Conservation (phyloP, 2,113 vertebrate species). For the Lepus timidus region DNA sequence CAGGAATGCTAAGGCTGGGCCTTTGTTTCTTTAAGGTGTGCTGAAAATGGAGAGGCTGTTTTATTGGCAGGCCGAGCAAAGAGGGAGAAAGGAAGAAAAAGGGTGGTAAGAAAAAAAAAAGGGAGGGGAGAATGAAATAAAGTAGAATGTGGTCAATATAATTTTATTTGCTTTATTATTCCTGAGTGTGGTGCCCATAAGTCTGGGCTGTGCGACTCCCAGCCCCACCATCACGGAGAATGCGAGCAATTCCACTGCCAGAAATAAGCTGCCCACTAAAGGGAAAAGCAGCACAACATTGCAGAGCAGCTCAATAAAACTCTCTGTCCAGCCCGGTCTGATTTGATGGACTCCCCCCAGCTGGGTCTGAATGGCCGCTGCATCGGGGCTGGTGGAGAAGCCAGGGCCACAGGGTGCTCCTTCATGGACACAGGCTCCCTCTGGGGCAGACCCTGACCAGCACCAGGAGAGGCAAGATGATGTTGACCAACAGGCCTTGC, state of each 20-base stretch:
- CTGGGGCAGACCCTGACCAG: not conserved
- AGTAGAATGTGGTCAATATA: constrained; percentile 72
- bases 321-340: constrained; percentile 38
- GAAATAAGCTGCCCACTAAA: constrained; percentile 55
- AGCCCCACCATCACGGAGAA: constrained; percentile 64
- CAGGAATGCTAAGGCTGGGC: not conserved
- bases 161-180: constrained; percentile 83
- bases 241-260: constrained; percentile 62
- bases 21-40: constrained; percentile 40
- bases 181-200: constrained; percentile 61
- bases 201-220: constrained; percentile 74
- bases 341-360: constrained; percentile 51
- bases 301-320: constrained; percentile 57
- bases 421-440: not conserved
- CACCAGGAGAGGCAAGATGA: not conserved
- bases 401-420: constrained; percentile 39
- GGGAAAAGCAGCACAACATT: constrained; percentile 49
- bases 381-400: not conserved
- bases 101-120: constrained; percentile 5
- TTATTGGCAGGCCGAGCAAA: constrained; percentile 52
- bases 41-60: constrained; percentile 61
- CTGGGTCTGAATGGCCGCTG: not conserved
- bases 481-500: not conserved
- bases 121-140: constrained; percentile 56
- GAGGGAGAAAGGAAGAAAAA: constrained; percentile 18